Evolutionary conservation across 2,888 invertebrate species (phyloP).

Genomic region (Catotricha subobsoleta): DNA sequence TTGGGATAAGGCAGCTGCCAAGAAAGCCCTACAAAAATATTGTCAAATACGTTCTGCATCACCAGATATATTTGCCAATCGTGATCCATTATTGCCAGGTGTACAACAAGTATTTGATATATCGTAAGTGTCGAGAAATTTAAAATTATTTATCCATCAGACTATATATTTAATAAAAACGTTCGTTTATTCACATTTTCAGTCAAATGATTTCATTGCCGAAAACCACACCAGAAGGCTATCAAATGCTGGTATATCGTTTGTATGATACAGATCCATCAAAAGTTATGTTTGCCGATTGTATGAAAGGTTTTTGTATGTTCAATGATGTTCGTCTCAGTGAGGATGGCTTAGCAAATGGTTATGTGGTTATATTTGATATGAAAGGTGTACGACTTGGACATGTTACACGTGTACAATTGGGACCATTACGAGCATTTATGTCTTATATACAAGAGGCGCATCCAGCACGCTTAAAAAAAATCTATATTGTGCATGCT

Average conservation of each 20-base stretch:
- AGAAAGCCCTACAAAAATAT: constrained; percentile 21
- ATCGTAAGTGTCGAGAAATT: constrained; percentile 33
- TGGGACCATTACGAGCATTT: constrained; percentile 42
- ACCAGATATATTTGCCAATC: constrained; percentile 39
- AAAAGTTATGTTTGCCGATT: constrained; percentile 43
- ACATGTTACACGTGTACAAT: constrained; percentile 42
- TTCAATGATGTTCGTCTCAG: constrained; percentile 46
- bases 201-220: constrained; percentile 45
- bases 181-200: constrained; percentile 14
- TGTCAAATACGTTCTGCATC: constrained; percentile 31
- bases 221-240: constrained; percentile 40
- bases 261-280: constrained; percentile 42
- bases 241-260: constrained; percentile 40
- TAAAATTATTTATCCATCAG: constrained; percentile 1
- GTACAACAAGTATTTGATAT: constrained; percentile 37
- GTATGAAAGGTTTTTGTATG: constrained; percentile 45
- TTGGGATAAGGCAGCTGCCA: constrained; percentile 31
- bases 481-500: constrained; percentile 45
- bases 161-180: constrained; percentile 1
- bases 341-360: constrained; percentile 37
- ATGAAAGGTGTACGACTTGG: constrained; percentile 49
- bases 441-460: constrained; percentile 51
- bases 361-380: constrained; percentile 46
- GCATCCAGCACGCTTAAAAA: constrained; percentile 45
- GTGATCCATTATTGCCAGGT: constrained; percentile 34